A percentile compares a stretch with the other conserved stretches of the same genome.
phyloP scores from a whole-genome alignment of 2,797 vertebrate genomes.

The Oceanodroma leucorhoa region DNA sequence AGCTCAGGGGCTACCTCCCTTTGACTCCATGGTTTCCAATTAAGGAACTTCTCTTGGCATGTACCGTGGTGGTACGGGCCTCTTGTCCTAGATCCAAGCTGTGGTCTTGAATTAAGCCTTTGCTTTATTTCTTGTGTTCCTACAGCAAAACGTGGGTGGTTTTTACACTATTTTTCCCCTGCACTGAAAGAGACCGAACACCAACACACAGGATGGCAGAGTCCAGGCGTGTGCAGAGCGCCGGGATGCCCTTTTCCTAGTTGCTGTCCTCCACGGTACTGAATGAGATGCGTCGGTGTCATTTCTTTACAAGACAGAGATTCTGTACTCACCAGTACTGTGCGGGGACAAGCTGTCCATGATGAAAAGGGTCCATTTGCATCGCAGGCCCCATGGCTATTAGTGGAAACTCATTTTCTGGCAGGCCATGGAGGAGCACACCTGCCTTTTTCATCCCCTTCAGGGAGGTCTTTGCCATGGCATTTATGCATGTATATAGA shows the following conservation, averaged over 20 bases:
- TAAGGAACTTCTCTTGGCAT: not conserved
- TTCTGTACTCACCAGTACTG: not conserved
- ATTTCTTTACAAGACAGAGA: not conserved
- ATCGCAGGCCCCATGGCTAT: not conserved
- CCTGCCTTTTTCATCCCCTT: not conserved
- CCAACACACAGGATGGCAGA: not conserved
- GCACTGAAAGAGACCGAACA: not conserved
- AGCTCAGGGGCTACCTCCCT: not conserved
- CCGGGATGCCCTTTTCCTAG: rapidly evolving
- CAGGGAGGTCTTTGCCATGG: not conserved
- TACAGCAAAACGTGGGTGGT: not conserved
- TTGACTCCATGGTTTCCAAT: not conserved
- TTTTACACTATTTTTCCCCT: not conserved
- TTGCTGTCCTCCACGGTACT: not conserved
- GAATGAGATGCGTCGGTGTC: rapidly evolving
- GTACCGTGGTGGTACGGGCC: not conserved
- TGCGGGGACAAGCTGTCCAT: not conserved
- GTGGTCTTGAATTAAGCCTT: not conserved
- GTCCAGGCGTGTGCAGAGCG: not conserved
- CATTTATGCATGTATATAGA: not conserved
- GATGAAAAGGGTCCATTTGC: not conserved
- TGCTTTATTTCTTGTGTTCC: not conserved
- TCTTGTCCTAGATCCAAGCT: not conserved
- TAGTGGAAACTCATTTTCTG: not conserved
- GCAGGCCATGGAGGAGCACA: not conserved